phyloP scores from a whole-genome alignment of 2,113 vertebrate species.

The Cygnus buccinator region DNA sequence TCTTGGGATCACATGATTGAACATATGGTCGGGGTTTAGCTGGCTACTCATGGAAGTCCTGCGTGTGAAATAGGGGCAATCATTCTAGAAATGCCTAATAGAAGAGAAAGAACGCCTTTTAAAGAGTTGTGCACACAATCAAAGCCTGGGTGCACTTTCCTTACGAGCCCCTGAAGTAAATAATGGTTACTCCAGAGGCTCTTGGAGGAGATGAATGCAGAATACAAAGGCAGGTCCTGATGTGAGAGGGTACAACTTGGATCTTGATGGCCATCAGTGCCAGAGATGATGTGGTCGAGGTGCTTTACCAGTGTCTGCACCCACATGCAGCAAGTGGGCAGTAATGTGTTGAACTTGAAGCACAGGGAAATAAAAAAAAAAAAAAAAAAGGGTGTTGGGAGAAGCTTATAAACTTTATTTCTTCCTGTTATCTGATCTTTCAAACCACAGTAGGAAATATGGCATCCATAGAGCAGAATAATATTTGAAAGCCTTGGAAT shows the following conservation, averaged over 20 bases:
- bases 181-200: background rate
- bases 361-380: background rate
- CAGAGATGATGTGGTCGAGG: background rate
- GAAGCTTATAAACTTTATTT: background rate
- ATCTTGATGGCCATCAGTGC: background rate
- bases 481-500: background rate
- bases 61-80: background rate
- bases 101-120: background rate
- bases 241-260: background rate
- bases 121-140: background rate
- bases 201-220: background rate
- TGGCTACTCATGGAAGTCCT: background rate
- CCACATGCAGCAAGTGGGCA: background rate
- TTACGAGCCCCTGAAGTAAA: background rate
- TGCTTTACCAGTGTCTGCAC: background rate
- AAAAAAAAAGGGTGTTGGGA: background rate
- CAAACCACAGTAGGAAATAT: background rate
- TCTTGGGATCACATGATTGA: background rate
- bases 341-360: background rate
- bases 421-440: background rate
- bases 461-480: background rate
- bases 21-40: background rate
- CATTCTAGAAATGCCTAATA: background rate
- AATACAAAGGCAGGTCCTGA: background rate
- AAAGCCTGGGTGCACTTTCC: background rate